Evolutionary conservation across 2,888 invertebrate species (phyloP).

Genomic region (Vannuccia rotundouncinata): DNA sequence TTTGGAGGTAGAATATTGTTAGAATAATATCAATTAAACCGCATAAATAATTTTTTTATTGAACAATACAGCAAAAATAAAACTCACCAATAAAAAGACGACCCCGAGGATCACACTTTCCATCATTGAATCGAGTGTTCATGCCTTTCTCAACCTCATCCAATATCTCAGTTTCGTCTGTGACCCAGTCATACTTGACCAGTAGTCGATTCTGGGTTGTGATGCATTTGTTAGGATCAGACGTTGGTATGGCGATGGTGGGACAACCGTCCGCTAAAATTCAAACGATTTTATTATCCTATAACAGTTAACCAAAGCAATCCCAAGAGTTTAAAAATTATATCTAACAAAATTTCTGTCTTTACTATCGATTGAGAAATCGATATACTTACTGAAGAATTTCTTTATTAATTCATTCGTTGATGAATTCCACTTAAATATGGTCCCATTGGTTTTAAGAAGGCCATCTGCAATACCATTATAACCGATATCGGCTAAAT

Average conservation of each 20-base stretch:
- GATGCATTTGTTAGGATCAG: neutral
- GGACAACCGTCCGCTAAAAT: no score
- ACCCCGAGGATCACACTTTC: slow-evolving; percentile 32
- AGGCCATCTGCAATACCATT: neutral
- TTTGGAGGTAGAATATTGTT: no score
- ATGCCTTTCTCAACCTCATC: neutral
- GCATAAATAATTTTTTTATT: no score
- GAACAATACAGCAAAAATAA: no score
- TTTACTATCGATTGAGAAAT: no score
- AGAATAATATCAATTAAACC: no score
- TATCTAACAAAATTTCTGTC: no score
- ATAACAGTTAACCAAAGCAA: no score
- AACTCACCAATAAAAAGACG: neutral
- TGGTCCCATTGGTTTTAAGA: neutral
- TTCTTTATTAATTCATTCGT: neutral
- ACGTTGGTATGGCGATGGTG: neutral
- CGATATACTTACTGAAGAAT: neutral
- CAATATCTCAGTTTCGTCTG: neutral
- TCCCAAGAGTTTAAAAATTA: no score
- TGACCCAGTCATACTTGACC: neutral
- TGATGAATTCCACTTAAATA: neutral
- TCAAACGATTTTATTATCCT: no score
- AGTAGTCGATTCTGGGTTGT: neutral
- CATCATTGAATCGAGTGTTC: slow-evolving; percentile 31
- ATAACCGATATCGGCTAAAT: neutral